Conservation (phyloP, 2,888 invertebrate species). For the Labia minor region DNA sequence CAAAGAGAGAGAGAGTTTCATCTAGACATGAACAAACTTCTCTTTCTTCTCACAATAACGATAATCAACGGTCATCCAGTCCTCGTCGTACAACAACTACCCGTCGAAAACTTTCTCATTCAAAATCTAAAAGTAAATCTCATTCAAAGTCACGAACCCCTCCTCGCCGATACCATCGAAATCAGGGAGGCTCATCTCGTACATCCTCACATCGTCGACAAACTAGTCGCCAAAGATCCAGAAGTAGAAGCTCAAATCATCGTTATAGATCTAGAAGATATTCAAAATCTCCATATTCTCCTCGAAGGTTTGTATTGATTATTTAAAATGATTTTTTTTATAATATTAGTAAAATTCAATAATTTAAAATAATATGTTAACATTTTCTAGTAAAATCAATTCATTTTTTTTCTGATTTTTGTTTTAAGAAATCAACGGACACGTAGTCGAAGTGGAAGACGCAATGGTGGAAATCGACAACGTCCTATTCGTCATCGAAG, state of each 20-base stretch:
- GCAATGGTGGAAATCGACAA: neutral
- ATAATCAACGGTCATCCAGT: neutral
- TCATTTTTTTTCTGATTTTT: neutral
- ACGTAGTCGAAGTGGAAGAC: neutral
- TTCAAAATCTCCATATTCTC: neutral
- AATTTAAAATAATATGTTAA: too few species aligned
- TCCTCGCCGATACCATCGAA: neutral
- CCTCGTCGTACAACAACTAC: neutral
- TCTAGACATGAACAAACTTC: neutral
- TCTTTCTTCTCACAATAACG: neutral
- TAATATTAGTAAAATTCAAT: too few species aligned
- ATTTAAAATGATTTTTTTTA: neutral
- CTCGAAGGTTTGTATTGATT: neutral
- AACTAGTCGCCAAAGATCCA: neutral
- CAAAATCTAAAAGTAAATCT: neutral
- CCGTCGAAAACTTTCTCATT: neutral
- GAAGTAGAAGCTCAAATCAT: neutral
- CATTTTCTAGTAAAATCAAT: neutral
- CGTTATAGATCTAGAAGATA: neutral
- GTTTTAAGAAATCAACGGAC: neutral
- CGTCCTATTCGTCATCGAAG: conserved; percentile 14
- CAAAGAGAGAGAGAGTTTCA: neutral
- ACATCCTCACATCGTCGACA: neutral
- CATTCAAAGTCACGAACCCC: neutral
- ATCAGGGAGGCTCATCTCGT: neutral